A percentile compares a stretch with the other conserved stretches of the same genome.
These are phyloP conservation scores for Gari tellinella DNA, from an alignment of 2,888 invertebrate species.

Conservation along the genomic window DNA sequence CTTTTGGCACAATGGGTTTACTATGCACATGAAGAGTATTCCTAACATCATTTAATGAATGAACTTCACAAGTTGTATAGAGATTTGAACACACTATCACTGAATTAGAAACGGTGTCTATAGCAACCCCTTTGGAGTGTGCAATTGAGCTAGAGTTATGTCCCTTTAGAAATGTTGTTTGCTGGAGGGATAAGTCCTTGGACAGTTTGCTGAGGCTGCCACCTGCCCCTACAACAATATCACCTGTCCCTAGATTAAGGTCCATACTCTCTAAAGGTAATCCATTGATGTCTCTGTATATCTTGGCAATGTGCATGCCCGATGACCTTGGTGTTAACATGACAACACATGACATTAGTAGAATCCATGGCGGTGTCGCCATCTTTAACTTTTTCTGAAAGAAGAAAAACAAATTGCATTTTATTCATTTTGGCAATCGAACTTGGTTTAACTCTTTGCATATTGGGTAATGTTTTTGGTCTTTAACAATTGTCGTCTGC, in stretches of 20 bases:
- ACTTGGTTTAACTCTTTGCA: too few relatives aligned
- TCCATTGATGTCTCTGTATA: slow-evolving; percentile 68
- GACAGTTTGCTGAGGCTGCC: slow-evolving; percentile 96
- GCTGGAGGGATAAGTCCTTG: slow-evolving; percentile 92
- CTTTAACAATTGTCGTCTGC: too few relatives aligned
- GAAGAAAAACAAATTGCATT: slow-evolving; percentile 8
- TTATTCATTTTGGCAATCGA: too few relatives aligned
- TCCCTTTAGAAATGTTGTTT: slow-evolving; percentile 88
- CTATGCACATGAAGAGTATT: slow-evolving; percentile 90
- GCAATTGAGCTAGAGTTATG: slow-evolving; percentile 87
- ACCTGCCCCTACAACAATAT: slow-evolving; percentile 95
- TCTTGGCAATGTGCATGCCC: slow-evolving; percentile 61
- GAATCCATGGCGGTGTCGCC: slow-evolving; percentile 25
- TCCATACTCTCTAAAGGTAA: slow-evolving; percentile 92
- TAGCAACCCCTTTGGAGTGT: slow-evolving; percentile 96
- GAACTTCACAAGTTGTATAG: slow-evolving; percentile 85
- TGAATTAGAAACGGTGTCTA: slow-evolving; percentile 93
- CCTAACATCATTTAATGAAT: slow-evolving; percentile 94
- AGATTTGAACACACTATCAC: slow-evolving; percentile 91
- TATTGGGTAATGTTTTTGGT: too few relatives aligned
- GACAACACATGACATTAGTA: slow-evolving; percentile 35
- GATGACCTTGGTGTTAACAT: slow-evolving; percentile 48
- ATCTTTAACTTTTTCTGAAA: slow-evolving; percentile 43
- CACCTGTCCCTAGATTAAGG: slow-evolving; percentile 95
- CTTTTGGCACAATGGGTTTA: slow-evolving; percentile 95